These are phyloP conservation scores for Koerneria pararmatus DNA, from an alignment of 2,888 invertebrate genomes.

Conservation along the genomic window DNA sequence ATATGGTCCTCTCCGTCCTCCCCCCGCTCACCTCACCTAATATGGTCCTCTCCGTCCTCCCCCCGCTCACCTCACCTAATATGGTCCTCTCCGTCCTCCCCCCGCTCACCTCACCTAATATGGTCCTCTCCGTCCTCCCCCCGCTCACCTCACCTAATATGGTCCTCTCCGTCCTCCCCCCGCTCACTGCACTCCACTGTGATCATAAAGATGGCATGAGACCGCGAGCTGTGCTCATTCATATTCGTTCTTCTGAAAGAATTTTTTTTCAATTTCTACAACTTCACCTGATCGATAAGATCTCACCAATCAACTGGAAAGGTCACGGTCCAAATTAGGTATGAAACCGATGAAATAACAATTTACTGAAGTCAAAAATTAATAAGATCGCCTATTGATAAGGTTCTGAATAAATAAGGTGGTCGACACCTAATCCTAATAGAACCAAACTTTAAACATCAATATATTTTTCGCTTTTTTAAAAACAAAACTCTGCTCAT, in stretches of 20 bases:
- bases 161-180: conserved; percentile 67
- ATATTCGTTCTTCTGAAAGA: conserved; percentile 74
- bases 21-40: too few relatives aligned
- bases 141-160: conserved; percentile 68
- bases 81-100: conserved; percentile 5
- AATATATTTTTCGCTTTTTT: too few relatives aligned
- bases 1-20: too few relatives aligned
- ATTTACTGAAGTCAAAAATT: too few relatives aligned
- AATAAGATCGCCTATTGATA: too few relatives aligned
- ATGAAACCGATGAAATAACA: too few relatives aligned
- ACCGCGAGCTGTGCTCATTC: conserved; percentile 86
- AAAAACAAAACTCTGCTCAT: too few relatives aligned
- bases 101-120: not conserved
- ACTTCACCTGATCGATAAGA: conserved; percentile 11
- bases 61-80: not conserved
- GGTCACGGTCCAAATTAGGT: too few relatives aligned
- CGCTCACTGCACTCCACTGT: conserved; percentile 85
- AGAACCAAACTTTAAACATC: too few relatives aligned
- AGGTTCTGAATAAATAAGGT: too few relatives aligned
- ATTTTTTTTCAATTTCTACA: not conserved
- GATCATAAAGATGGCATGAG: conserved; percentile 96
- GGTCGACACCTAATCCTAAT: too few relatives aligned
- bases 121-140: conserved; percentile 64
- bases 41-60: not conserved
- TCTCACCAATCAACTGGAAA: too few relatives aligned